Conservation (phyloP, 2,888 invertebrate genomes). For the Andrena minutula region DNA sequence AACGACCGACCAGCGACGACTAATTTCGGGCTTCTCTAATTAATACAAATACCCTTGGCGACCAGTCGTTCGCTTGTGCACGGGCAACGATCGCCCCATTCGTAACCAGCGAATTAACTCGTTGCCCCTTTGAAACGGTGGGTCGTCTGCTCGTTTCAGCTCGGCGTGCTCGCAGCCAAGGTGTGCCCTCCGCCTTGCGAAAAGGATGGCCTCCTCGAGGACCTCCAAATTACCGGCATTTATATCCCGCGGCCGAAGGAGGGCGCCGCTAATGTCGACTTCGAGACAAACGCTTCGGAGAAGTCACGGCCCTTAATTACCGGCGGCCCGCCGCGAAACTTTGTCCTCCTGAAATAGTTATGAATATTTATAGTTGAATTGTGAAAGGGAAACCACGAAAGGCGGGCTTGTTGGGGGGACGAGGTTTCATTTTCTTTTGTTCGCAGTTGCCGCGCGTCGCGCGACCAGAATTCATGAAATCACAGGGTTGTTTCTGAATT, state of each 20-base stretch:
- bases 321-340: slow-evolving; percentile 36
- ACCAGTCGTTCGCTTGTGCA: slow-evolving; percentile 18
- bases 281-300: slow-evolving; percentile 49
- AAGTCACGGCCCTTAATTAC: slow-evolving; percentile 67
- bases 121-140: slow-evolving; percentile 37
- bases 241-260: slow-evolving; percentile 48
- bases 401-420: background rate
- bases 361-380: slow-evolving; percentile 65
- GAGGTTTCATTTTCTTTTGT: slow-evolving; percentile 45
- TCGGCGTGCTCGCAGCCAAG: background rate
- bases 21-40: slow-evolving; percentile 69
- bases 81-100: slow-evolving; percentile 25
- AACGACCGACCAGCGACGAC: slow-evolving; percentile 61
- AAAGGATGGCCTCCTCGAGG: slow-evolving; percentile 35
- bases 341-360: slow-evolving; percentile 57
- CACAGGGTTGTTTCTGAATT: slow-evolving; percentile 5
- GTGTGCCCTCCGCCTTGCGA: slow-evolving; percentile 15
- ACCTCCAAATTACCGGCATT: slow-evolving; percentile 65
- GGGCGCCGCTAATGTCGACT: slow-evolving; percentile 47
- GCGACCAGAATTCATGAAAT: slow-evolving; percentile 20
- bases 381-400: slow-evolving; percentile 34
- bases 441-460: background rate
- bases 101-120: slow-evolving; percentile 57
- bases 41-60: slow-evolving; percentile 67
- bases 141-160: slow-evolving; percentile 8